Base-by-base conservation (phyloP, 2,888 invertebrate genomes). In the Cremastinae sp. region DNA sequence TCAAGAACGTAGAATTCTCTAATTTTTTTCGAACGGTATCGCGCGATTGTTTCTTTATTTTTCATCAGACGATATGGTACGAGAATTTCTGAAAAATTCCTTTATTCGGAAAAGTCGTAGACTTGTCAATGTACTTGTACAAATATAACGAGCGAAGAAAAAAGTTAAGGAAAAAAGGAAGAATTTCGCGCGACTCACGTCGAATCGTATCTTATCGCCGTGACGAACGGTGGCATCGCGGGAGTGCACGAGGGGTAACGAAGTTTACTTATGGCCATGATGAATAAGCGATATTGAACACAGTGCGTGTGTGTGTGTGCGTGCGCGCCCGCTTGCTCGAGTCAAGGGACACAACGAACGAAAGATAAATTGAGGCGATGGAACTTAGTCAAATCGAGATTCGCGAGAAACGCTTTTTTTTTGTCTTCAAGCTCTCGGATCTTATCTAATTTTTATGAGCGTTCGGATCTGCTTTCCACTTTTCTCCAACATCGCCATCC, bases 201-300 rank as follows among this genome's bases (percentile, higher is more conserved):
- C 49, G 66, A 38, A 49, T 64, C 64, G 53, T 78, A 78, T 78
- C 78, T 78, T 78, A 78, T 78, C 78, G 70, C 70, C 59, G 28
- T 28, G 49, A 14, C 62, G 70, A 56, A 58, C 64, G 64, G 64
- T 49, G 53, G 49, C 49, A 45, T n/a, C 36, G 16, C 58, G 47
- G 51, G 10, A 0, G 10, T 8, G 22, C 28, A 28, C 7, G 22
- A 45, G 64, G 49, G 53, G 61, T 47, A 64, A 58, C 69, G 53
- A 74, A 68, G 53, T 68, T 66, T 68, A 72, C 74, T 74, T 71
- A 71, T 65, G 77, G 76, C 74, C 74, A 47, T 62, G 79, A 79
- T 76, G 77, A 77, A 79, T 74, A 74, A 68, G 79, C 74, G 74
- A 77, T 76, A 79, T 69, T 56, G 65, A 74, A 72, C 79, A 65